phyloP scores from a whole-genome alignment of 2,113 vertebrate species.

The Aleadryas rufinucha region DNA sequence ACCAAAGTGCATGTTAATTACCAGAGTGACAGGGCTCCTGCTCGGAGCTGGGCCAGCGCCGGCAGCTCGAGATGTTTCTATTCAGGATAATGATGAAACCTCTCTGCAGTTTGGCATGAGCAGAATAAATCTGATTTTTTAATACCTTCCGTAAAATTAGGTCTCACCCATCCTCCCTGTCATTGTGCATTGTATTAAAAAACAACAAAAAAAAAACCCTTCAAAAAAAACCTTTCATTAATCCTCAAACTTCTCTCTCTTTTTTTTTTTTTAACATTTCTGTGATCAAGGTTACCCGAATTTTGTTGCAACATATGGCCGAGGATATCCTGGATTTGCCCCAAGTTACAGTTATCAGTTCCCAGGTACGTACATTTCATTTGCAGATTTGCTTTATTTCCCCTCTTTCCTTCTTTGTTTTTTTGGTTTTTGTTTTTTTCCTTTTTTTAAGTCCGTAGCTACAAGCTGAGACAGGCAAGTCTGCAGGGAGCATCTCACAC shows the following conservation, averaged over 20 bases:
- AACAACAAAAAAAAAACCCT: neutral
- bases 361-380: conserved; percentile 83
- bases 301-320: conserved; percentile 97
- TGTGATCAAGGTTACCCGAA: conserved; percentile 92
- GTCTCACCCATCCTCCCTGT: neutral
- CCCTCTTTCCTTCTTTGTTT: neutral
- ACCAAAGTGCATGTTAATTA: conserved; percentile 71
- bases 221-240: neutral
- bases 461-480: conserved; percentile 34
- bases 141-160: neutral
- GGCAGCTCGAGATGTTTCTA: neutral
- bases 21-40: neutral
- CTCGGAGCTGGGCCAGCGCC: neutral
- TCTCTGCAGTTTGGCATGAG: neutral
- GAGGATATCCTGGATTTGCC: conserved; percentile 97
- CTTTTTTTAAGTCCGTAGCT: neutral
- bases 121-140: neutral
- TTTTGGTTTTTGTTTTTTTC: too few relatives aligned
- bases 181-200: neutral
- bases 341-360: conserved; percentile 99
- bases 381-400: neutral
- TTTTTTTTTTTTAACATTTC: neutral
- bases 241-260: conserved; percentile 24
- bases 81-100: neutral
- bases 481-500: conserved; percentile 31